Evolutionary conservation across 2,888 invertebrate genomes (phyloP).

Genomic region (Macrosiphum euphorbiae): DNA sequence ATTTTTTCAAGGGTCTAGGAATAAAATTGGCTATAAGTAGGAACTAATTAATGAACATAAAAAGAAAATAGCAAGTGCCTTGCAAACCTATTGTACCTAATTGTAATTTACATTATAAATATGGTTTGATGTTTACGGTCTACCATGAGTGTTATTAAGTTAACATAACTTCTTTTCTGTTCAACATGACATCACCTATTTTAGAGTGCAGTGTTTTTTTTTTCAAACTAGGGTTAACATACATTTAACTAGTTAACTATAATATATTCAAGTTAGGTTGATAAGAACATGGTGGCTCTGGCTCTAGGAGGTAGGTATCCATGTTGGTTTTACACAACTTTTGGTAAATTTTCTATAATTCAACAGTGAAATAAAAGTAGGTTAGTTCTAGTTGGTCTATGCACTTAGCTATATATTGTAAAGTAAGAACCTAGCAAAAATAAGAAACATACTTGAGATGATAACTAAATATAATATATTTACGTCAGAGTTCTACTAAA

Average conservation of each 20-base stretch:
- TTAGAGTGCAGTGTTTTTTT: background rate
- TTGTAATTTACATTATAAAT: background rate
- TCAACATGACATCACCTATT: background rate
- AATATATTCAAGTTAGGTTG: background rate
- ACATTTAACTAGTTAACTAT: background rate
- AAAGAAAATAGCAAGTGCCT: background rate
- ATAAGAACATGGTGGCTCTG: background rate
- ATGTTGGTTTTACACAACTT: background rate
- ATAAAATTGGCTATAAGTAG: background rate
- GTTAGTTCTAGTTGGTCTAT: too few species aligned
- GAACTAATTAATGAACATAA: background rate
- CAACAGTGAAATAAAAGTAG: background rate
- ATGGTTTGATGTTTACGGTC: background rate
- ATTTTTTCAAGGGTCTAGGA: background rate
- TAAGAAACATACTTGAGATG: background rate
- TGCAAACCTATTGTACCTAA: background rate
- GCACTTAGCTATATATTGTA: too few species aligned
- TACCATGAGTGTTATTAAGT: background rate
- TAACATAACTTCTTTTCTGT: background rate
- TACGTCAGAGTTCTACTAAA: background rate
- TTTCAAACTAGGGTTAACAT: background rate
- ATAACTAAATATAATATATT: background rate
- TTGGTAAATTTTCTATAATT: background rate
- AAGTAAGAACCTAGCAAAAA: background rate
- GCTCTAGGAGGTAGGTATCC: background rate